Base-by-base conservation (phyloP, 2,888 invertebrate genomes). In the Drosophila atroscutellata region DNA sequence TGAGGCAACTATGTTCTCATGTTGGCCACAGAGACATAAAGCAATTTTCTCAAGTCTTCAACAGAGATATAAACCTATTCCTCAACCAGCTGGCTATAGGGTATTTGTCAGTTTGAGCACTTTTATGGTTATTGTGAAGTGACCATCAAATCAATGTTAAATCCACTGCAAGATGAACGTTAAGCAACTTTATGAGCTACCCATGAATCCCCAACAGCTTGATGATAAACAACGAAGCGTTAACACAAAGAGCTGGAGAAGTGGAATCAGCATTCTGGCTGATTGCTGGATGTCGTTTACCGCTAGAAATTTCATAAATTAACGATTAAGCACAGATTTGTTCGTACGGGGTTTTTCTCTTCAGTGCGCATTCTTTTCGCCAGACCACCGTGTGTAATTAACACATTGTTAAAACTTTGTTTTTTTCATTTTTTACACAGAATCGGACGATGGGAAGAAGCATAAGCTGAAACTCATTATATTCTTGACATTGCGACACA, bases 291-390 rank as follows among this genome's bases (percentile, higher is more conserved):
- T 36, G 67, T 81, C 82, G 69, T 83, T 87, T 85, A 87, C 85
- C 85, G 85, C 88, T 86, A 85, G 61, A 61, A 73, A 76, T 72
- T 83, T 81, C 83, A 86, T 86, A 88, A 86, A 86, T 86, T 86
- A 83, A 88, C 86, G 86, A 88, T 86, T 86, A 87, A 87, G 87
- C 85, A 76, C 82, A 82, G 83, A 87, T 85, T 82, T 87, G 80
- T 76, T 72, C 55, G 58, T 80, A 83, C 85, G 81, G 77, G 75
- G 69, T 67, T 60, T 64, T 56, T 62, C 42, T 30, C 24, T 30
- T 26, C 26, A 26, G 26, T 49, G 49, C 18, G 8, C 45, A 45
- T 49, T 54, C 55, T 37, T 26, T 32, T n/a, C 32, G 36, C 26
- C 66, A 13, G 24, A 37, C 75, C 75, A 71, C 70, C 66, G 61